Conservation (phyloP, 2,888 invertebrate species). For the Athetis lepigone region DNA sequence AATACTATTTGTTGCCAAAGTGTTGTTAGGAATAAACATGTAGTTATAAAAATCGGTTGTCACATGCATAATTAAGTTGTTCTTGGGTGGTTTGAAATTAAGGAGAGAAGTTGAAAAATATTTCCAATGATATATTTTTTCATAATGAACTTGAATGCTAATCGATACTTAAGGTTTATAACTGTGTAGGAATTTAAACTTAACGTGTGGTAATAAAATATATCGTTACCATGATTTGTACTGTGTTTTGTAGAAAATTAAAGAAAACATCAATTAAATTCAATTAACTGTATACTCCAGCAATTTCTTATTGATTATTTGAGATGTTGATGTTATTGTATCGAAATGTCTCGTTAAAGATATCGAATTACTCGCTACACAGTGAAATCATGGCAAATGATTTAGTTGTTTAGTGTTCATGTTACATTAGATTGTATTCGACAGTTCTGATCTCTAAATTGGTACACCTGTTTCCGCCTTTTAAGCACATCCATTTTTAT, state of each 20-base stretch:
- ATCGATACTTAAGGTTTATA: slow-evolving; percentile 89
- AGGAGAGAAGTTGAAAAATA: slow-evolving; percentile 89
- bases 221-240: slow-evolving; percentile 79
- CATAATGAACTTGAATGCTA: slow-evolving; percentile 90
- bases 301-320: slow-evolving; percentile 36
- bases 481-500: slow-evolving; percentile 77
- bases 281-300: slow-evolving; percentile 48
- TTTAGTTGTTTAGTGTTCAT: slow-evolving; percentile 90
- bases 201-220: slow-evolving; percentile 86
- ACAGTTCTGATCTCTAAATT: slow-evolving; percentile 80
- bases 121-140: slow-evolving; percentile 91
- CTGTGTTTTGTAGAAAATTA: slow-evolving; percentile 64
- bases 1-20: slow-evolving; percentile 91
- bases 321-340: slow-evolving; percentile 39
- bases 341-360: slow-evolving; percentile 13
- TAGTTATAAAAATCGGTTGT: slow-evolving; percentile 90
- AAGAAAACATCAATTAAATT: slow-evolving; percentile 49
- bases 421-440: slow-evolving; percentile 88
- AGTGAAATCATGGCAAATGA: slow-evolving; percentile 80
- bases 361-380: slow-evolving; percentile 49
- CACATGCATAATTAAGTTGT: slow-evolving; percentile 90
- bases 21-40: slow-evolving; percentile 89
- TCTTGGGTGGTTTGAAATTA: slow-evolving; percentile 88
- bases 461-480: slow-evolving; percentile 83
- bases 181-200: slow-evolving; percentile 89